A percentile compares a stretch with the other conserved stretches of the same genome.
Conservation (phyloP, 1,140 invertebrate genomes). For the Elysia chlorotica region DNA sequence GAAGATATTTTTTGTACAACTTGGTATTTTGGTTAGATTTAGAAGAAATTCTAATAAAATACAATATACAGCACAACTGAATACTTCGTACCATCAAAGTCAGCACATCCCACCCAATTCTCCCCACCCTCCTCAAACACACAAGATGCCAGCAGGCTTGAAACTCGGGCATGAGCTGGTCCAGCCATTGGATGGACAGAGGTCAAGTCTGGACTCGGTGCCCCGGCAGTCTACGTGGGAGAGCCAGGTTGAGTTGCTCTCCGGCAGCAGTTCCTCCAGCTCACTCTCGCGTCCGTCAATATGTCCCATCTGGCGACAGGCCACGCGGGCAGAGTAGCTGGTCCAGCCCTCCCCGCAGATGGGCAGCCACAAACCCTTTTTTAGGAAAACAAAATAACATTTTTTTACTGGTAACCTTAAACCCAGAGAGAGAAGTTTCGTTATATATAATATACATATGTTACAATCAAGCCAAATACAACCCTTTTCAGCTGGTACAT, state of each 20-base stretch:
- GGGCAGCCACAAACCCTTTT: slow-evolving; percentile 83
- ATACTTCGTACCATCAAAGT: too few species aligned
- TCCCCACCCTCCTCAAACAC: slow-evolving; percentile 29
- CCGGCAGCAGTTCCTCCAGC: background rate
- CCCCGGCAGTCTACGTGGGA: slow-evolving; percentile 87
- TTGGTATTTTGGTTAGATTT: too few species aligned
- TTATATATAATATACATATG: background rate
- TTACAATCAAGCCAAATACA: background rate
- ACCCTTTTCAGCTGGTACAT: background rate
- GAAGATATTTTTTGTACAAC: too few species aligned
- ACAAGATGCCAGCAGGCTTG: slow-evolving; percentile 23
- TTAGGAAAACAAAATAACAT: slow-evolving; percentile 27
- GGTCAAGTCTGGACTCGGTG: slow-evolving; percentile 72
- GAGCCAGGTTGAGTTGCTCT: slow-evolving; percentile 74
- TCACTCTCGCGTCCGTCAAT: slow-evolving; percentile 25
- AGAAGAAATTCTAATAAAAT: too few species aligned
- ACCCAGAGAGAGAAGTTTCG: background rate
- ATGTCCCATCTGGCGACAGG: slow-evolving; percentile 67
- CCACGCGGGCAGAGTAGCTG: slow-evolving; percentile 77
- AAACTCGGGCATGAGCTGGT: background rate
- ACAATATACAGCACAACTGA: too few species aligned
- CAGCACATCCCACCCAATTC: too few species aligned
- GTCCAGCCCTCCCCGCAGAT: slow-evolving; percentile 94
- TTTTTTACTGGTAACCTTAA: background rate
- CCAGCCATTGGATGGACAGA: slow-evolving; percentile 78